Conservation (phyloP, 2,113 vertebrate species). For the Nesogale talazaci region DNA sequence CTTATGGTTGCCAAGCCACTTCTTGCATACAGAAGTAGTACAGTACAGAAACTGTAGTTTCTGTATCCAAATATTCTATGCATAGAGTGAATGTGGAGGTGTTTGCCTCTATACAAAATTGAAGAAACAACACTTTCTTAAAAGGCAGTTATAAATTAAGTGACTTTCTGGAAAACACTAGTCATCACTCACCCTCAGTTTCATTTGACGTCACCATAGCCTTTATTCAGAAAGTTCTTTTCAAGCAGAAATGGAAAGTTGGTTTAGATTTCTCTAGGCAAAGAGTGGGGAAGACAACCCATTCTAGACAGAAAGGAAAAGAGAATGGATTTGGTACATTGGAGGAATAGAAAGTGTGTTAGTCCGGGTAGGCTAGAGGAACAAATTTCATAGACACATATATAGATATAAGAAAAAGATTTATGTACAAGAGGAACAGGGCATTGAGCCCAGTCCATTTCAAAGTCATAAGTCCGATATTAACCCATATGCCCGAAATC, state of each 20-base stretch:
- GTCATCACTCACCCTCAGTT: neutral
- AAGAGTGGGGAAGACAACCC: neutral
- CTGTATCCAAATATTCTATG: neutral
- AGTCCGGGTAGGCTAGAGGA: too few relatives aligned
- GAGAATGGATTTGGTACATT: neutral
- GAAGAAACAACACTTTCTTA: neutral
- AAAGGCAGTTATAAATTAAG: neutral
- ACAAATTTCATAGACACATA: too few relatives aligned
- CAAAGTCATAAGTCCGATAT: too few relatives aligned
- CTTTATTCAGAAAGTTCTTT: neutral
- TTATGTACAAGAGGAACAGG: too few relatives aligned
- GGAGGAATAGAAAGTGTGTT: neutral
- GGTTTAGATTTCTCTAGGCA: neutral
- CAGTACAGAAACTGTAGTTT: too few relatives aligned
- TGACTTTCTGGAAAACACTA: neutral
- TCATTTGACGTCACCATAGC: neutral
- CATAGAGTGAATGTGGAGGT: neutral
- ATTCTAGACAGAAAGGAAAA: neutral
- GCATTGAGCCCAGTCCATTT: too few relatives aligned
- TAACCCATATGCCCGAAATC: too few relatives aligned
- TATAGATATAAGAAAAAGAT: too few relatives aligned
- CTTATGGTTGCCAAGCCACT: accelerated
- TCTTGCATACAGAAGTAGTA: too few relatives aligned
- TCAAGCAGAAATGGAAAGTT: neutral
- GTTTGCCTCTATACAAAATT: too few relatives aligned